Evolutionary conservation across 2,888 invertebrate genomes (phyloP), one percentile per base, ranked within the genome.

Genomic region (Parnassius smintheus): DNA sequence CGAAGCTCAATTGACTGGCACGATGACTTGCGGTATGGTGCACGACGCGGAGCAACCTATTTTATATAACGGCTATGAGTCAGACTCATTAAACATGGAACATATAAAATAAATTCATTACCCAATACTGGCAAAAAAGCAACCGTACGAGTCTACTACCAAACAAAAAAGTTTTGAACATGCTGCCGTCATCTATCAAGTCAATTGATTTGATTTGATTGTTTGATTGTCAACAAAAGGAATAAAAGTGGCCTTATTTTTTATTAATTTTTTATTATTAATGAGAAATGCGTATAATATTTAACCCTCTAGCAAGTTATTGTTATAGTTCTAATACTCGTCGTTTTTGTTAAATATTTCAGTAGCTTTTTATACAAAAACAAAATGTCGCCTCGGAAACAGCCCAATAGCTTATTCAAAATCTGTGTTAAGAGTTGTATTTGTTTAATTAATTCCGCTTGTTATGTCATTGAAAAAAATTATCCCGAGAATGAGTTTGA

Each of bases 351-450:
- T 50, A 25, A 50, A 50, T 12, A 25, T 44, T 13, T 22, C 53
- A 4, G 35, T 49, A 4, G 41, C 8, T 62, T 55, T 60, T 60
- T 56, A 50, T 45, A 35, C 1, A 18, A 59, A 58, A 53, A 63
- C 60, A 73, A 66, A 67, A 92, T 92, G 91, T 85, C 91, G 70
- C 92, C 92, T 70, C 83, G 77, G 70, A 91, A 86, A 76, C 86
- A 91, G 71, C 92, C 92, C 35, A 76, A 68, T 79, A 86, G 81
- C 74, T 81, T 92, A 66, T 87, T 85, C 69, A 83, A 82, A 75
- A 72, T 88, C 66, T 84, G 88, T 75, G 75, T 91, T 68, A 87
- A 82, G 80, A 85, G 75, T 78, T 82, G 86, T 70, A 82, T 92
- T 74, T 71, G 71, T 76, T 72, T 89, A 67, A 88, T 92, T 68